Evolutionary conservation across 2,797 vertebrate species (phyloP).

Genomic region (Sebastes trivittatus): DNA sequence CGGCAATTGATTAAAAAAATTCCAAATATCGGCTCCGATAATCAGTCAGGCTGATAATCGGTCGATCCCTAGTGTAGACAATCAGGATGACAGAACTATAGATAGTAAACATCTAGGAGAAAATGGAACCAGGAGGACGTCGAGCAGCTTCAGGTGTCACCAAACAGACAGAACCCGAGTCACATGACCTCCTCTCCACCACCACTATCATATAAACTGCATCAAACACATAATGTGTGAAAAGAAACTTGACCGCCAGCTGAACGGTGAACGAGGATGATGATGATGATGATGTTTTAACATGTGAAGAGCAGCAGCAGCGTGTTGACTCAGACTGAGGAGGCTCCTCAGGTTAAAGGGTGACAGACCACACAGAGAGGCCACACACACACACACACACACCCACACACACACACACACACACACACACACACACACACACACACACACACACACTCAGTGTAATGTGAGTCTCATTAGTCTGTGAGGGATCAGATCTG

Average conservation of each 20-base stretch:
- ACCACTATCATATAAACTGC: no score
- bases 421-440: neutral
- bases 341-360: constrained; percentile 70
- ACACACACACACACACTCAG: constrained; percentile 29
- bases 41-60: no score
- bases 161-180: no score
- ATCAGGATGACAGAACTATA: no score
- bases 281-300: neutral
- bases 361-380: constrained; percentile 79
- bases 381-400: neutral
- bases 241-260: neutral
- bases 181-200: no score
- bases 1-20: no score
- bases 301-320: constrained; percentile 36
- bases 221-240: neutral
- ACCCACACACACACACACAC: constrained; percentile 22
- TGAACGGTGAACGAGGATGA: neutral
- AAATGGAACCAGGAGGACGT: no score
- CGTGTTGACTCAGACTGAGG: constrained; percentile 56
- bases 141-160: no score
- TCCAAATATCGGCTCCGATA: no score
- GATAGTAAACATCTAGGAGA: no score
- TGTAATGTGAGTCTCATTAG: constrained; percentile 65
- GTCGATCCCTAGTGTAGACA: no score
- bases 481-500: constrained; percentile 27